A percentile compares a stretch with the other conserved stretches of the same genome.
phyloP scores from a whole-genome alignment of 2,797 vertebrate species.

The Chaunax sp. region DNA sequence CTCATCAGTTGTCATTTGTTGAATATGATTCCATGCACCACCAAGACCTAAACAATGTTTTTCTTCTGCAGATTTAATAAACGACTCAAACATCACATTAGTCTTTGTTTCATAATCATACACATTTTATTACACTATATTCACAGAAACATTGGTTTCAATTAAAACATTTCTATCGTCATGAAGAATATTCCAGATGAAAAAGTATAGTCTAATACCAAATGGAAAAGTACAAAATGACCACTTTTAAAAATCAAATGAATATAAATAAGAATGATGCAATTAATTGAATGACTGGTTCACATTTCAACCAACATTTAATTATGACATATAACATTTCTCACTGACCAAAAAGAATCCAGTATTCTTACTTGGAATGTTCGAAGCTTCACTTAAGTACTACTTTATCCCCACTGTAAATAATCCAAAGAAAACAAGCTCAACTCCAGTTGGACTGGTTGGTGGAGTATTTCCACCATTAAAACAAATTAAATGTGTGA shows the following conservation, averaged over 20 bases:
- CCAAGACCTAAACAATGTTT: background rate
- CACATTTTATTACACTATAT: conserved; percentile 69
- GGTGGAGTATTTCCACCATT: conserved; percentile 56
- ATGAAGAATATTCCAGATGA: conserved; percentile 45
- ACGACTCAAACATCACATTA: background rate
- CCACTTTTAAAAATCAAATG: conserved; percentile 48
- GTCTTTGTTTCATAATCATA: conserved; percentile 48
- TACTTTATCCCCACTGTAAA: conserved; percentile 37
- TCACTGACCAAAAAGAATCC: conserved; percentile 56
- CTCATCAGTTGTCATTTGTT: background rate
- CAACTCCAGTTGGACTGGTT: conserved; percentile 62
- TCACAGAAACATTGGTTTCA: conserved; percentile 56
- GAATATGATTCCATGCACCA: background rate
- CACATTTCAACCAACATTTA: conserved; percentile 51
- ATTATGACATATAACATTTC: conserved; percentile 43
- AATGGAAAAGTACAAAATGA: conserved; percentile 63
- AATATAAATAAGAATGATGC: conserved; percentile 74
- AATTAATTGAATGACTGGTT: conserved; percentile 57
- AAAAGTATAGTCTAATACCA: conserved; percentile 44
- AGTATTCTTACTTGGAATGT: conserved; percentile 80
- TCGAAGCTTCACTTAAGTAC: conserved; percentile 59
- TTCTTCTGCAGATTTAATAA: background rate
- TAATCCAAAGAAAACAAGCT: conserved; percentile 68
- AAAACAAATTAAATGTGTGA: conserved; percentile 23
- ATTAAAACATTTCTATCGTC: conserved; percentile 16